Percentiles rank a stretch among this genome's conserved stretches.
phyloP scores from a whole-genome alignment of 2,113 vertebrate genomes.

The Lanius collurio region DNA sequence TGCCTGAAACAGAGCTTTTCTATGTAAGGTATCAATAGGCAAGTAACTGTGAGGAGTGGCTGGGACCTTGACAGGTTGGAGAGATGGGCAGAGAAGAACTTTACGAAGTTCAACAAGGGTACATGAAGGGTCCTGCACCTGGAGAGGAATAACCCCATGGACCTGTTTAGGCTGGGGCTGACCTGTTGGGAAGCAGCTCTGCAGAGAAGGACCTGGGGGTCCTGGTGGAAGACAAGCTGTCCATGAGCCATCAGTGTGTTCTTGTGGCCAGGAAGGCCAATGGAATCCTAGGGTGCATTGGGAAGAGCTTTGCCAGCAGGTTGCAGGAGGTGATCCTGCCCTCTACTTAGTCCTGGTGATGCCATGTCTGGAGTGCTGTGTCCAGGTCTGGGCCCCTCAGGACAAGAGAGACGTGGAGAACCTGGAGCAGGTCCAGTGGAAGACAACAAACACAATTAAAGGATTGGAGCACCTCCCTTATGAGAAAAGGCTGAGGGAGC shows the following conservation, averaged over 20 bases:
- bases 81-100: neutral
- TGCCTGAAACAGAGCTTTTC: neutral
- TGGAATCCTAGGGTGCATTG: too few species aligned
- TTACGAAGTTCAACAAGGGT: neutral
- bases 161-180: neutral
- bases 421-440: rapidly evolving
- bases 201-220: rapidly evolving
- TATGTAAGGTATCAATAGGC: neutral
- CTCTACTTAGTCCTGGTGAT: neutral
- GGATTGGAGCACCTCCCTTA: neutral
- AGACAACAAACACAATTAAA: rapidly evolving
- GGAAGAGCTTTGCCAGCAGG: neutral
- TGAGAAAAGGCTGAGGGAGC: neutral
- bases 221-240: neutral
- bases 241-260: neutral
- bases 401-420: rapidly evolving
- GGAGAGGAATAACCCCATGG: neutral
- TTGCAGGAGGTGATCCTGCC: neutral
- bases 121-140: neutral
- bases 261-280: too few species aligned
- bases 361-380: neutral
- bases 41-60: neutral
- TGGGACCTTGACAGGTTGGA: neutral
- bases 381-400: neutral
- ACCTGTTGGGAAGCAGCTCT: rapidly evolving